phyloP scores from a whole-genome alignment of 2,888 invertebrate species.

The Limenitis camilla region DNA sequence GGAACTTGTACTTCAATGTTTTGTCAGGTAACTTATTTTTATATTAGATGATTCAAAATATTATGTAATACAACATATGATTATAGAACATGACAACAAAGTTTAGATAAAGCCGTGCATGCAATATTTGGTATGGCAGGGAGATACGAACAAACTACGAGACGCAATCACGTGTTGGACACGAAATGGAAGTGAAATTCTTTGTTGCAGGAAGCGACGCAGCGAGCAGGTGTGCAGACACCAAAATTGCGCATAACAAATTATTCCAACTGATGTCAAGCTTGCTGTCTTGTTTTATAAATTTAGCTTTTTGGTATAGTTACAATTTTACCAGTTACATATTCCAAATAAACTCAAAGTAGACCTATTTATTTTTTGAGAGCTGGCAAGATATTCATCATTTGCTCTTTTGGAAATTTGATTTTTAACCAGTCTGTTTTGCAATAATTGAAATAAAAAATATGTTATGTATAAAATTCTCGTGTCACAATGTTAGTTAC shows the following conservation, averaged over 20 bases:
- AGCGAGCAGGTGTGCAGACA: slow-evolving; percentile 15
- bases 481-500: too few relatives aligned
- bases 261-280: slow-evolving; percentile 9
- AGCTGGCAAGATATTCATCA: too few relatives aligned
- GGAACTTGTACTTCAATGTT: too few relatives aligned
- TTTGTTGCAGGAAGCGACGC: slow-evolving; percentile 16
- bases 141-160: slow-evolving; percentile 13
- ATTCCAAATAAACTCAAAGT: too few relatives aligned
- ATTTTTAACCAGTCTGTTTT: too few relatives aligned
- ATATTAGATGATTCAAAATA: background rate
- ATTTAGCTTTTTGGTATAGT: background rate
- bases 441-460: too few relatives aligned
- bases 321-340: too few relatives aligned
- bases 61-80: background rate
- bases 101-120: slow-evolving; percentile 10
- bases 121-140: slow-evolving; percentile 10
- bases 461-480: too few relatives aligned
- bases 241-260: slow-evolving; percentile 15
- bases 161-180: slow-evolving; percentile 17
- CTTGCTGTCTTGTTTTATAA: slow-evolving; percentile 7
- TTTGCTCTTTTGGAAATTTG: too few relatives aligned
- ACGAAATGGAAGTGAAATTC: slow-evolving; percentile 20
- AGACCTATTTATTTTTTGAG: too few relatives aligned
- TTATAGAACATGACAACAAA: background rate
- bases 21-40: background rate